Evolutionary conservation across 2,113 vertebrate genomes (phyloP).

Genomic region (Lophius piscatorius): DNA sequence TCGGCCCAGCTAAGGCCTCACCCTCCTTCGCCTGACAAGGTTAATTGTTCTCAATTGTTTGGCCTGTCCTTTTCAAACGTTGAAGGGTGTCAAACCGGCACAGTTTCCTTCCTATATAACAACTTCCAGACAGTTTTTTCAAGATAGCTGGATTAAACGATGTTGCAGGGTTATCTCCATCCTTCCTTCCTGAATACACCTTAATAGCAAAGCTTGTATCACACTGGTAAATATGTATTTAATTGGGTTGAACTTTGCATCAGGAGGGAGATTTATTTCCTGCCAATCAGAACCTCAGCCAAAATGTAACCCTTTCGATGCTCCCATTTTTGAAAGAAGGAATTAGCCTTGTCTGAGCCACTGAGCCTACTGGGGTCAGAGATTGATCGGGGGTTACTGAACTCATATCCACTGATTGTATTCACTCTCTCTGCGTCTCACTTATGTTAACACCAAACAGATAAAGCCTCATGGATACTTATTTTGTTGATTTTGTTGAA

Average conservation of each 20-base stretch:
- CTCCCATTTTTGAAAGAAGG: too few species aligned
- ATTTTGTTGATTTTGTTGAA: too few species aligned
- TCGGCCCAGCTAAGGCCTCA: constrained; percentile 47
- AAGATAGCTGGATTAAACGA: neutral
- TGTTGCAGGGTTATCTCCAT: neutral
- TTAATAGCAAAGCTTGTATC: constrained; percentile 3
- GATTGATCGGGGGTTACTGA: too few species aligned
- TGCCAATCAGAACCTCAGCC: neutral
- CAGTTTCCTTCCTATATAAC: constrained; percentile 31
- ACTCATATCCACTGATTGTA: too few species aligned
- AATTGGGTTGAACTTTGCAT: neutral
- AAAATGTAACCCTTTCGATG: too few species aligned
- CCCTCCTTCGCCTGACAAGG: constrained; percentile 68
- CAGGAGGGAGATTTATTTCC: too few species aligned
- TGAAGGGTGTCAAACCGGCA: constrained; percentile 53
- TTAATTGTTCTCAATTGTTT: constrained; percentile 71
- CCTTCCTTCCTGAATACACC: neutral
- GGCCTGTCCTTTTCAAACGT: constrained; percentile 55
- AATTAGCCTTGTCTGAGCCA: too few species aligned
- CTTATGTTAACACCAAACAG: too few species aligned
- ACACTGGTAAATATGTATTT: neutral
- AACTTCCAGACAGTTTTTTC: constrained; percentile 10
- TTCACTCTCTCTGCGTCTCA: too few species aligned
- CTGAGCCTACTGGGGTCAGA: too few species aligned
- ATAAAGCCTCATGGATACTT: too few species aligned